phyloP scores from a whole-genome alignment of 1,140 invertebrate genomes.

The Belonocnema kinseyi region DNA sequence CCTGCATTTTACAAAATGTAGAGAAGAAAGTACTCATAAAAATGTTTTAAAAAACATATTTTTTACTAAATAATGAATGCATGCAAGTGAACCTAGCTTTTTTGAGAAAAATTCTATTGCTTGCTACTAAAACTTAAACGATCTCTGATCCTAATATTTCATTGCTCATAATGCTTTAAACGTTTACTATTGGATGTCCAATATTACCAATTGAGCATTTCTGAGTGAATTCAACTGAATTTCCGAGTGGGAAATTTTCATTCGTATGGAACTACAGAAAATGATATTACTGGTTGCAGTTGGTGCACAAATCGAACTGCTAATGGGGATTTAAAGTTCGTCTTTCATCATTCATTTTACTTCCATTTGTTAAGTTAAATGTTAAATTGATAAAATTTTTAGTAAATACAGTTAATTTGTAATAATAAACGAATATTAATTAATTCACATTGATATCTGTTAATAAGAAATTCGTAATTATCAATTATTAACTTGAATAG shows the following conservation, averaged over 20 bases:
- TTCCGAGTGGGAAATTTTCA: conserved; percentile 29
- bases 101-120: neutral
- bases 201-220: conserved; percentile 12
- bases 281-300: conserved; percentile 14
- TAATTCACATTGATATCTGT: too few relatives aligned
- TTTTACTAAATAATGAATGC: neutral
- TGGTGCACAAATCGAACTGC: conserved; percentile 6
- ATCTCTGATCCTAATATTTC: conserved; percentile 5
- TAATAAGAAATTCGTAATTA: too few relatives aligned
- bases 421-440: too few relatives aligned
- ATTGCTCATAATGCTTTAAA: neutral
- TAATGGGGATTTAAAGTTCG: conserved; percentile 15
- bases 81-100: neutral
- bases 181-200: conserved; percentile 20
- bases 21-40: too few relatives aligned
- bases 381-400: neutral
- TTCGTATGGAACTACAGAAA: conserved; percentile 10
- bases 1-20: too few relatives aligned
- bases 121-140: conserved; percentile 4
- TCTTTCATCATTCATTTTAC: conserved; percentile 4
- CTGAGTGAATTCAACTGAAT: conserved; percentile 11
- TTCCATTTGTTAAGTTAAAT: neutral
- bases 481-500: too few relatives aligned
- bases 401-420: too few relatives aligned
- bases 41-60: too few relatives aligned